Percentiles rank a stretch among this genome's conserved stretches.
phyloP scores from a whole-genome alignment of 1,140 invertebrate species.

The Eupristina koningsbergeri region DNA sequence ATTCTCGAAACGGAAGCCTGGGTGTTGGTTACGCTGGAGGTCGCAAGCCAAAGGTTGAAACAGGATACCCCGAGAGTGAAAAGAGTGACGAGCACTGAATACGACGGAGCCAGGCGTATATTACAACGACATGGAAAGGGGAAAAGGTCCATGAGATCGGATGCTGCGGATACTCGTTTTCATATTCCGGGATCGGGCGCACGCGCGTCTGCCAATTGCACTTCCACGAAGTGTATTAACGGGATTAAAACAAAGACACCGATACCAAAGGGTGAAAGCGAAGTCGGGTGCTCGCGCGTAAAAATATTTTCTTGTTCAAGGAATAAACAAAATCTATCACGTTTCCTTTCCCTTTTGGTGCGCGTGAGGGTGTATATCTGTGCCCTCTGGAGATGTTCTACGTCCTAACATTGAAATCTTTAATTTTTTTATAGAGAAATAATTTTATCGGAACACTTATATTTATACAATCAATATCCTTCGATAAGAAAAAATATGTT shows the following conservation, averaged over 20 bases:
- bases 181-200: background rate
- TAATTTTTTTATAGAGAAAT: no score
- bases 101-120: no score
- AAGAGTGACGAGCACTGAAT: background rate
- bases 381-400: no score
- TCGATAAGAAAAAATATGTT: background rate
- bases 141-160: background rate
- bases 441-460: background rate
- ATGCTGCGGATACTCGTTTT: slow-evolving; percentile 33
- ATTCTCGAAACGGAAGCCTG: background rate
- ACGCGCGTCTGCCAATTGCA: background rate
- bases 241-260: background rate
- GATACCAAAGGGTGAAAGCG: background rate
- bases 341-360: slow-evolving; percentile 29
- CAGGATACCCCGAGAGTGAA: slow-evolving; percentile 14
- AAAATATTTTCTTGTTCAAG: slow-evolving; percentile 42
- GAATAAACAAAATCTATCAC: slow-evolving; percentile 44
- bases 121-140: no score
- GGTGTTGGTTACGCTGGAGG: background rate
- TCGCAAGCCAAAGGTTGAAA: slow-evolving; percentile 31
- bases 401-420: no score
- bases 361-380: background rate
- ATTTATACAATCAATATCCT: slow-evolving; percentile 18
- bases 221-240: background rate
- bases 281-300: background rate